Evolutionary conservation across 2,797 vertebrate species (phyloP), one percentile per base, ranked within the genome.

Genomic region (Bovichtus diacanthus): DNA sequence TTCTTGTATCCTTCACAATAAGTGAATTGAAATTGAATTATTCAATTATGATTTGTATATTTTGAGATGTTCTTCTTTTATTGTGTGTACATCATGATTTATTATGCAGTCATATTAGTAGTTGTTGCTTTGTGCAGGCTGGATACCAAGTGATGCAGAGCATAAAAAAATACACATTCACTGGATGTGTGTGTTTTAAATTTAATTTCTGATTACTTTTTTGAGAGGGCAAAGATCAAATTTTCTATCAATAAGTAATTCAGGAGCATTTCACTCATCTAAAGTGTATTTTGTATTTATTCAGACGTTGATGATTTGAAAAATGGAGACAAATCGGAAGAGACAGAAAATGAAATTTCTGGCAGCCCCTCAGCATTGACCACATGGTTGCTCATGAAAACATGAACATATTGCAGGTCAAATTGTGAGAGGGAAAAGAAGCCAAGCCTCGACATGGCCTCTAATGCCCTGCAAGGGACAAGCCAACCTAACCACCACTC

Each of bases 351-450:
- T 18, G 4, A 56, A 0, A 31, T 38, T 44, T 70, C 21, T 83
- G 58, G 54, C 39, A 36, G 44, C 27, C 34, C 34, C 47, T 63
- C 46, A 38, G 31, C 1, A 1, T 9, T 29, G 16, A 53, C 29
- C 53, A 23, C 51, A 70, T 65, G 44, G 9, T 49, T 21, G 47
- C 43, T 50, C 3, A 0, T 11, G 11, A 18, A 58, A 13, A 16
- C 25, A 31, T 21, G 11, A 47, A 64, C 41, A 71, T 56, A 46
- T 39, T 66, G 43, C 19, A 55, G 21, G 34, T 64, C 50, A 70
- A 74, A 63, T 38, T 51, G n/a, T 55, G 15, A 51, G 29, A 13
- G 27, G 16, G 60, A 70, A 69, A 44, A 56, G 41, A 31, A 46
- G 58, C 65, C 2, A 67, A 59, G 41, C 13, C 55, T 54, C 21